phyloP scores from a whole-genome alignment of 1,140 invertebrate species.

The Bombus pyrosoma region DNA sequence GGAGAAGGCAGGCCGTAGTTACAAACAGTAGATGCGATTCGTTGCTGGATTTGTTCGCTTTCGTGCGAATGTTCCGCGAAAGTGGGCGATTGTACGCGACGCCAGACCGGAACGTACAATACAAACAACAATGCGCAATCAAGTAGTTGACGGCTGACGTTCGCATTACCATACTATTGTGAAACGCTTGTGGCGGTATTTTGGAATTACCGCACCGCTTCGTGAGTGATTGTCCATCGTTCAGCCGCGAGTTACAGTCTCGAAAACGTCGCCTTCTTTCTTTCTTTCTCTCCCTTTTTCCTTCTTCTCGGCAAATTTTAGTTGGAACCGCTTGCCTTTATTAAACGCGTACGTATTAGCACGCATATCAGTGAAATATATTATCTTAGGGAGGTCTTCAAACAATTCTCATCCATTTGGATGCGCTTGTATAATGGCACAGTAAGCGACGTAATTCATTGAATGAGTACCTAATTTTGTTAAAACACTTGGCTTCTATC shows the following conservation, averaged over 20 bases:
- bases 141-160: conserved; percentile 8
- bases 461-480: too few relatives aligned
- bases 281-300: too few relatives aligned
- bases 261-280: not conserved
- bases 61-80: not conserved
- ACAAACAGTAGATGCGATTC: not conserved
- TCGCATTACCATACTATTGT: conserved; percentile 28
- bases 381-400: too few relatives aligned
- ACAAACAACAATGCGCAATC: conserved; percentile 28
- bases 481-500: too few relatives aligned
- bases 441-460: too few relatives aligned
- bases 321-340: too few relatives aligned
- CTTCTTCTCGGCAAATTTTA: not conserved
- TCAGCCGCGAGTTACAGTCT: not conserved
- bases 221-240: conserved; percentile 3
- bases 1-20: not conserved
- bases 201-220: conserved; percentile 5
- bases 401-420: too few relatives aligned
- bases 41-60: not conserved
- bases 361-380: too few relatives aligned
- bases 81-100: conserved; percentile 1
- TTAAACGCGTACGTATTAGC: too few relatives aligned
- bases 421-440: too few relatives aligned
- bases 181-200: conserved; percentile 1
- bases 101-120: not conserved